A percentile compares a stretch with the other conserved stretches of the same genome.
phyloP scores from a whole-genome alignment of 2,888 invertebrate species.

The Platycheirus albimanus region DNA sequence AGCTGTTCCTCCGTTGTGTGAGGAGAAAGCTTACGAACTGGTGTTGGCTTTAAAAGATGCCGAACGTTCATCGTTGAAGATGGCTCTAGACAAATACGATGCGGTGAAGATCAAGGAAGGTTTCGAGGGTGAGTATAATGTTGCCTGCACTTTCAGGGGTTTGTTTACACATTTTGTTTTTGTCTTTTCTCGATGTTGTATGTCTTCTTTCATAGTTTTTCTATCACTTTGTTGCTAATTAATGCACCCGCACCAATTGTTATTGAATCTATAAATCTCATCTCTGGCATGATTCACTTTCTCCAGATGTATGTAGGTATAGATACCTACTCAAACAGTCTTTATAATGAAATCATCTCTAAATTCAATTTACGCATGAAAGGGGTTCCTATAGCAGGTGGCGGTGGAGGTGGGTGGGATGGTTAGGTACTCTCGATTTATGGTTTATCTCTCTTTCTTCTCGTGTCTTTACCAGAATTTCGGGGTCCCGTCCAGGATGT shows the following conservation, averaged over 20 bases:
- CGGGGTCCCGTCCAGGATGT: no score
- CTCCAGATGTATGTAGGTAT: background rate
- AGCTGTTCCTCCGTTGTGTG: conserved; percentile 83
- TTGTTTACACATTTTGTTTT: conserved; percentile 35
- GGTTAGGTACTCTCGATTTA: background rate
- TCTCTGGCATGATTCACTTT: conserved; percentile 10
- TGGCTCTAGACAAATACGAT: conserved; percentile 89
- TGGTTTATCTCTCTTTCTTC: background rate
- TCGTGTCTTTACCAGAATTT: background rate
- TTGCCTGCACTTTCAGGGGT: background rate
- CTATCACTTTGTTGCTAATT: background rate
- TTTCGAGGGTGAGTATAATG: conserved; percentile 87
- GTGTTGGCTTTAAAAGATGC: conserved; percentile 88
- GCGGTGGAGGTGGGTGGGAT: background rate
- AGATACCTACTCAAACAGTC: background rate
- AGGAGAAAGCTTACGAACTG: conserved; percentile 89
- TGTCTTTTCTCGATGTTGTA: conserved; percentile 34
- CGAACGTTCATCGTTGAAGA: conserved; percentile 87
- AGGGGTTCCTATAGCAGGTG: no score
- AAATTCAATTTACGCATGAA: conserved; percentile 5
- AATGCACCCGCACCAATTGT: conserved; percentile 13
- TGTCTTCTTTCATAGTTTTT: conserved; percentile 5
- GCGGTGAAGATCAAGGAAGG: conserved; percentile 89
- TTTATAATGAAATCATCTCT: conserved; percentile 15
- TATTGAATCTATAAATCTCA: background rate